Evolutionary conservation across 2,888 invertebrate genomes (phyloP), one percentile per base, ranked within the genome.

Genomic region (Leucoma salicis): DNA sequence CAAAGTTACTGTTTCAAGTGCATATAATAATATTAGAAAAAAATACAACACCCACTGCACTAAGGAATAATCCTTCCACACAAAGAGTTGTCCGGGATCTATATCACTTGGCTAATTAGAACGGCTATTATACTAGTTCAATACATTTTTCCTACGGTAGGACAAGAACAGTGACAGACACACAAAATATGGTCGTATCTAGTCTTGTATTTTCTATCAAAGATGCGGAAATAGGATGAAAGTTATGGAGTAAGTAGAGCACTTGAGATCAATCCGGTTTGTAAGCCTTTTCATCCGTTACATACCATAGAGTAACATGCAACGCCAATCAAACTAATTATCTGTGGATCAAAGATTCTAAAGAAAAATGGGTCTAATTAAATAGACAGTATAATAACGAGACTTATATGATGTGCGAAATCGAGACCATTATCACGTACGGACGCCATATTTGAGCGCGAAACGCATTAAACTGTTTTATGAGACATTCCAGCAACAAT

Each of bases 401-500:
- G 34, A 12, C 8, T 14, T 36, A 32, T 29, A 15, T 35, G 34
- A 47, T 34, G 42, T 34, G 49, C 31, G 31, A 52, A 44, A 56
- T 42, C 35, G 43, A 43, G n/a, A 48, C 34, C 21, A 37, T 51
- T 42, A 46, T 35, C 32, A 37, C 42, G 42, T 42, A 39, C 35
- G 21, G 27, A 15, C 32, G 32, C 59, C 49, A 12, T 59, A 48
- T 52, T 45, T 49, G 49, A 39, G 16, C 40, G 35, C 32, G 36
- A 46, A 48, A 48, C 45, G 14, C 39, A 49, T 55, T 45, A 49
- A 62, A 46, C 31, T 35, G 39, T 29, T 29, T 39, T 32, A 52
- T 47, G 39, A 38, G 34, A 41, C 29, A 40, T 28, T 27, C 27
- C 18, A 31, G 24, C 48, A 33, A 38, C 48, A 43, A 57, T 50